Evolutionary conservation across 2,888 invertebrate species (phyloP).

Genomic region (Sinotaia quadrata): DNA sequence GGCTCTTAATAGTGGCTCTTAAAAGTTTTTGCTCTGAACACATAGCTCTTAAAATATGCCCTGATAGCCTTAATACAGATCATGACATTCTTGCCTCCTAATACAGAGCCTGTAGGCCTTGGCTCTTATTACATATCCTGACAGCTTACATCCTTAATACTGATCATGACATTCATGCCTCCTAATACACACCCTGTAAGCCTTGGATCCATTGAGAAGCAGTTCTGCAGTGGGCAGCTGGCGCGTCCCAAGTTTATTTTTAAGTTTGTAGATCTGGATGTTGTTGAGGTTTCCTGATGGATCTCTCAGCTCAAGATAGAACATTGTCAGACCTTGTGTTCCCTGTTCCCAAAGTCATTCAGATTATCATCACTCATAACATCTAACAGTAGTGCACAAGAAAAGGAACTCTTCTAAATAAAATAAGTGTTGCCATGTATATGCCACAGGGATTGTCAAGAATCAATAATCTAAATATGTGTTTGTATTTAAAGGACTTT

Average conservation of each 20-base stretch:
- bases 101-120: too few species aligned
- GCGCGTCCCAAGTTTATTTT: constrained; percentile 76
- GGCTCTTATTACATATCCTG: too few species aligned
- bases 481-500: too few species aligned
- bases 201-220: constrained; percentile 74
- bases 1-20: too few species aligned
- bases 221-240: constrained; percentile 77
- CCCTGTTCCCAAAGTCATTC: constrained; percentile 63
- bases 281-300: constrained; percentile 73
- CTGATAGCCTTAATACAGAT: too few species aligned
- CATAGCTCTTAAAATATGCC: too few species aligned
- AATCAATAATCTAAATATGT: too few species aligned
- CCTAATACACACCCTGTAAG: constrained; percentile 71
- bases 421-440: background rate
- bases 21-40: too few species aligned
- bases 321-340: constrained; percentile 74
- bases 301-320: constrained; percentile 73
- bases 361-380: background rate
- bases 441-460: too few species aligned
- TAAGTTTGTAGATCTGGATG: constrained; percentile 75
- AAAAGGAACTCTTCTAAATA: background rate
- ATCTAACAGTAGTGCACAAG: background rate
- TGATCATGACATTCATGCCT: too few species aligned
- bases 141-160: too few species aligned
- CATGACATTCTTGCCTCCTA: too few species aligned